Evolutionary conservation across 1,140 invertebrate genomes (phyloP).

Genomic region (Pogonomyrmex barbatus): DNA sequence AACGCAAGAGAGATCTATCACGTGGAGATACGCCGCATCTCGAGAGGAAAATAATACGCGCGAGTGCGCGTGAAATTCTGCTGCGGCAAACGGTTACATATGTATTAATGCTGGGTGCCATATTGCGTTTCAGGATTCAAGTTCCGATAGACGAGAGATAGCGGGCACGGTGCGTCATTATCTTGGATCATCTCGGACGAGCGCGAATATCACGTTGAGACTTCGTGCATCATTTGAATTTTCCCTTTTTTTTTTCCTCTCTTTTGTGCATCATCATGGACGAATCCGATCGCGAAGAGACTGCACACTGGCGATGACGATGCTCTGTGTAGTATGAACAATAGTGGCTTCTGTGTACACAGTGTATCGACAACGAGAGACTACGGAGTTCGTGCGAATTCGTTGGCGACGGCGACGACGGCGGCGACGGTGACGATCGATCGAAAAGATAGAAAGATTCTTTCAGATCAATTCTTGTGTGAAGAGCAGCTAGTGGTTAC

Average conservation of each 20-base stretch:
- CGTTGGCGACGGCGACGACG: too few species aligned
- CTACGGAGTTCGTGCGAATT: neutral
- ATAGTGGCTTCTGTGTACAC: neutral
- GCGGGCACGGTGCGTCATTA: neutral
- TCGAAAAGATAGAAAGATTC: neutral
- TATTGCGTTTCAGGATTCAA: slow-evolving; percentile 32
- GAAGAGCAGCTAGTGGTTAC: slow-evolving; percentile 54
- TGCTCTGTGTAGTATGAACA: neutral
- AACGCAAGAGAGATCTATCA: neutral
- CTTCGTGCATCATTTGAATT: neutral
- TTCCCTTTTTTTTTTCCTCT: neutral
- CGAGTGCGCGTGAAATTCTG: neutral
- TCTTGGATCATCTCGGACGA: neutral
- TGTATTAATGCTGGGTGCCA: neutral
- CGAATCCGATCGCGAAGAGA: slow-evolving; percentile 3
- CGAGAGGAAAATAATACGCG: neutral
- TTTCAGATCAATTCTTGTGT: neutral
- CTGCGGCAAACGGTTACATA: neutral
- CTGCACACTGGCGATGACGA: neutral
- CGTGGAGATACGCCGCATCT: neutral
- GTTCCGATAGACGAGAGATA: neutral
- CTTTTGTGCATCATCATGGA: slow-evolving; percentile 3
- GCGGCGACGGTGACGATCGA: too few species aligned
- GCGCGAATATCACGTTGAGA: too few species aligned
- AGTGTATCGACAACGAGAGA: too few species aligned